These are phyloP conservation scores for Eulimnadia texana DNA, from an alignment of 1,140 invertebrate species.

Conservation along the genomic window DNA sequence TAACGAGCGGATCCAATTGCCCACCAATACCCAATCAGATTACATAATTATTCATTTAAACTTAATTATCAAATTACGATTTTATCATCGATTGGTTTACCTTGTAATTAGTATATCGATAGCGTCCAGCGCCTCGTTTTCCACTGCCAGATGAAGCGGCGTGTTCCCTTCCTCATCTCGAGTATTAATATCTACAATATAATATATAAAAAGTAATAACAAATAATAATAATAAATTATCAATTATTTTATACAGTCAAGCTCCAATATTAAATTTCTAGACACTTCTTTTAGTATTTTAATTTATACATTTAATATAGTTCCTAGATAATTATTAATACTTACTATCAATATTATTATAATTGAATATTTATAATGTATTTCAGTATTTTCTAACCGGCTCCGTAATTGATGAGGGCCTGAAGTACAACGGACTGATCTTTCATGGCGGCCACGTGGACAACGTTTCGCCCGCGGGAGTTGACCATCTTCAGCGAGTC, in stretches of 20 bases:
- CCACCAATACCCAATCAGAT: too few relatives aligned
- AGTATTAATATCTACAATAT: constrained; percentile 52
- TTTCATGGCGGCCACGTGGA: constrained; percentile 60
- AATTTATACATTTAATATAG: too few relatives aligned
- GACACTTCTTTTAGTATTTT: too few relatives aligned
- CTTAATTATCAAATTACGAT: too few relatives aligned
- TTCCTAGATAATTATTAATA: too few relatives aligned
- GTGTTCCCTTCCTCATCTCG: constrained; percentile 61
- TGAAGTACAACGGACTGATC: constrained; percentile 57
- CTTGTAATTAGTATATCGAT: constrained; percentile 53
- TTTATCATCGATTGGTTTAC: constrained; percentile 42
- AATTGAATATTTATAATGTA: constrained; percentile 6
- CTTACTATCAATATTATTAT: constrained; percentile 10
- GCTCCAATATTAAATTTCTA: too few relatives aligned
- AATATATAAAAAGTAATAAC: too few relatives aligned
- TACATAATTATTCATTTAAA: too few relatives aligned
- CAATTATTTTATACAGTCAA: too few relatives aligned
- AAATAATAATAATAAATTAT: too few relatives aligned
- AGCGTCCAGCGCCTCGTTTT: constrained; percentile 48
- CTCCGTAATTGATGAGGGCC: constrained; percentile 52
- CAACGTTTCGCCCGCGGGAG: constrained; percentile 49
- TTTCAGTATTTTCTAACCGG: constrained; percentile 37
- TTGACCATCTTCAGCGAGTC: constrained; percentile 50
- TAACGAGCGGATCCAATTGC: background rate
- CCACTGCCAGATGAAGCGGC: constrained; percentile 62